Percentiles rank a stretch among this genome's conserved stretches.
These are phyloP conservation scores for Heloderma charlesbogerti DNA, from an alignment of 2,113 vertebrate genomes.

Conservation along the genomic window DNA sequence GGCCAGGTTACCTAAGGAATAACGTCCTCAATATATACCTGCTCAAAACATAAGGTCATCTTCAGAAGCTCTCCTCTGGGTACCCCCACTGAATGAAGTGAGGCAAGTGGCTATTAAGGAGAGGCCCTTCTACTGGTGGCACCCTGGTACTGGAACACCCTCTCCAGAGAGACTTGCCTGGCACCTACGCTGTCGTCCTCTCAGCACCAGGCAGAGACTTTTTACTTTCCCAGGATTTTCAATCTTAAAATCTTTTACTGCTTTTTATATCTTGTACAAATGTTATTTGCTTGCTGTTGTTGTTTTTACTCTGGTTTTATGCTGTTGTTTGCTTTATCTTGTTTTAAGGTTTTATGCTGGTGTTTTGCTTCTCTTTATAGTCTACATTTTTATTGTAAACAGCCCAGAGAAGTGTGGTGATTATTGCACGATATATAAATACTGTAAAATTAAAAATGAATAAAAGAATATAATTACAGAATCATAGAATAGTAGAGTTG, in stretches of 20 bases:
- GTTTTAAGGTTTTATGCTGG: not conserved
- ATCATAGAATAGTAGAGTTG: no score
- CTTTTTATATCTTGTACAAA: not conserved
- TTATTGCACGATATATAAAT: no score
- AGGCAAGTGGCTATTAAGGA: not conserved
- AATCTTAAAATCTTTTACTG: not conserved
- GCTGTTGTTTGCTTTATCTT: not conserved
- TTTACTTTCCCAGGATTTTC: not conserved
- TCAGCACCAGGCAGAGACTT: not conserved
- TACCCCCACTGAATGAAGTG: not conserved
- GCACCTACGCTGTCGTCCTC: not conserved
- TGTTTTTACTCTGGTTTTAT: not conserved
- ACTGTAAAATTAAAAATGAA: no score
- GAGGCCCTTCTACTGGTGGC: not conserved
- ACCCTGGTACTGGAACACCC: not conserved
- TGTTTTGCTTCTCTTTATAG: no score
- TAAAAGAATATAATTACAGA: not conserved
- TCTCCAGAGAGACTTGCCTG: not conserved
- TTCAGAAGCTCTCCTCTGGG: not conserved
- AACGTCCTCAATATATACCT: no score
- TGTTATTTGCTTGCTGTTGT: not conserved
- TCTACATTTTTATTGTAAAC: no score
- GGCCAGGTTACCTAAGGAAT: no score
- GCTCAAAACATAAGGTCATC: not conserved
- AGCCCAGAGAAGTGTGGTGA: no score